phyloP scores from a whole-genome alignment of 2,113 vertebrate genomes.

The Pachycephala philippinensis region DNA sequence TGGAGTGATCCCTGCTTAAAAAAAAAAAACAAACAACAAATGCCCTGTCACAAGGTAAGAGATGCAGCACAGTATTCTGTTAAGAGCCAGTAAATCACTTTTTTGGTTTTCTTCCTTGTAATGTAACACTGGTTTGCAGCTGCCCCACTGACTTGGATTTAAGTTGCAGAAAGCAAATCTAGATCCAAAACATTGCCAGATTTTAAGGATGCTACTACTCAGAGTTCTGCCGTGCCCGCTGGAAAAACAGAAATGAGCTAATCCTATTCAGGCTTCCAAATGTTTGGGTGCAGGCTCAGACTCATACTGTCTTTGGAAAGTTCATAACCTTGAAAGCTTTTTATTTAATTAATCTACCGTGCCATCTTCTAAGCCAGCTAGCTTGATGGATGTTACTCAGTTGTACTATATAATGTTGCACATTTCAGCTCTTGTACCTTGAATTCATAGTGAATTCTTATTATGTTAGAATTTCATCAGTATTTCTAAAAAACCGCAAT shows the following conservation, averaged over 20 bases:
- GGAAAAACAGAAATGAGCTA: neutral
- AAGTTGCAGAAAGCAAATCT: neutral
- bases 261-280: neutral
- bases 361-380: neutral
- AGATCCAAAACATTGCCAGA: neutral
- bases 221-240: neutral
- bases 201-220: neutral
- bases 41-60: neutral
- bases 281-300: neutral
- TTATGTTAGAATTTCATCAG: neutral
- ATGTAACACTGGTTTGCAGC: neutral
- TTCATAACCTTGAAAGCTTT: neutral
- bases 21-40: neutral
- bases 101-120: neutral
- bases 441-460: neutral
- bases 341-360: neutral
- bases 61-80: neutral
- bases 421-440: neutral
- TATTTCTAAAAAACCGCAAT: neutral
- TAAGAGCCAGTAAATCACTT: neutral
- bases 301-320: neutral
- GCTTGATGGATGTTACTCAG: neutral
- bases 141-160: neutral
- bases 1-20: neutral
- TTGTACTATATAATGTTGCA: neutral